A percentile compares a stretch with the other conserved stretches of the same genome.
Evolutionary conservation across 2,888 invertebrate genomes (phyloP).

Genomic region (Melolontha melolontha): DNA sequence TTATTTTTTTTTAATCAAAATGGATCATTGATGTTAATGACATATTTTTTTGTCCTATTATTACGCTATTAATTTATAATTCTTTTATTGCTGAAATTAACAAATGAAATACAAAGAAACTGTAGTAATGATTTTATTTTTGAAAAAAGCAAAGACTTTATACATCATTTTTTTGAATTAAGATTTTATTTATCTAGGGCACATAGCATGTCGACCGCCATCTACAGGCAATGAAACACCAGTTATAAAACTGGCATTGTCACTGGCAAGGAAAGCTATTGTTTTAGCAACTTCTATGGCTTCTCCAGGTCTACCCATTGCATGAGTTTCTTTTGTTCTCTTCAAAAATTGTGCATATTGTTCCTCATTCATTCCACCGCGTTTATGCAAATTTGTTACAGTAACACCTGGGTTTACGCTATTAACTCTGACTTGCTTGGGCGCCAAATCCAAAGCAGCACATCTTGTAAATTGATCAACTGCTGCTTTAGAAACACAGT

Average conservation of each 20-base stretch:
- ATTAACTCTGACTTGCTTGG: slow-evolving; percentile 88
- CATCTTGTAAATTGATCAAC: slow-evolving; percentile 96
- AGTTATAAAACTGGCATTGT: slow-evolving; percentile 89
- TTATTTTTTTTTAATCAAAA: too few species aligned
- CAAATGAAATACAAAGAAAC: too few species aligned
- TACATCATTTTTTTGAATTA: background rate
- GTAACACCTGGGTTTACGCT: slow-evolving; percentile 95
- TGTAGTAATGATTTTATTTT: background rate
- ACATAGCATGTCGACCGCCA: slow-evolving; percentile 95
- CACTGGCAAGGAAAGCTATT: slow-evolving; percentile 93
- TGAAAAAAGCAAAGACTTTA: background rate
- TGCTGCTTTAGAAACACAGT: slow-evolving; percentile 93
- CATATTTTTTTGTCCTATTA: too few species aligned
- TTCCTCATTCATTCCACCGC: slow-evolving; percentile 86
- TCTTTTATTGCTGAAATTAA: too few species aligned
- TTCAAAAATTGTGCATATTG: slow-evolving; percentile 88
- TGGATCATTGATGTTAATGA: too few species aligned
- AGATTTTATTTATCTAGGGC: slow-evolving; percentile 77
- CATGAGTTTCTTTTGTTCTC: slow-evolving; percentile 88
- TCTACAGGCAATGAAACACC: slow-evolving; percentile 91
- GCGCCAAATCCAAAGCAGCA: slow-evolving; percentile 86
- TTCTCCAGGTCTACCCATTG: slow-evolving; percentile 87
- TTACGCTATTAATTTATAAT: too few species aligned
- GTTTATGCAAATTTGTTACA: slow-evolving; percentile 87
- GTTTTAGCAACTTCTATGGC: slow-evolving; percentile 89